Base-by-base conservation (phyloP, 2,797 vertebrate species). In the Enteromius fasciolatus region DNA sequence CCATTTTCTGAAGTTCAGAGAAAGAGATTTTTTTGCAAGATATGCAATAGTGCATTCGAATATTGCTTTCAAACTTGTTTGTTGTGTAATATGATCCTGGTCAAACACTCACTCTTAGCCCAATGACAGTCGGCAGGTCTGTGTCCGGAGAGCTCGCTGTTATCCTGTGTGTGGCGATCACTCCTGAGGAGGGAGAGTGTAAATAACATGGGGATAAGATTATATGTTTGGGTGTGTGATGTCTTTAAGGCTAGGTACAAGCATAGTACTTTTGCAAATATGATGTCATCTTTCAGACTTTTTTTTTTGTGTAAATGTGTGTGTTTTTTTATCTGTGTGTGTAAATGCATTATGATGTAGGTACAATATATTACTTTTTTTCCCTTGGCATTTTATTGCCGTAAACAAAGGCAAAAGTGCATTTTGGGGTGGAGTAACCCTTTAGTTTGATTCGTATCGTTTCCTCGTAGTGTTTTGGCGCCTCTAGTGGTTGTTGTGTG, bases 71-170 rank as follows among this genome's bases (percentile, higher is more conserved):
- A 41, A 67, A 12, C 18, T n/a, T 28, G 3, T 44, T 68, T 41
- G 36, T 7, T 1, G 5, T 44, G 39, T 15, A 8, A 15, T 3
- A 15, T 15, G 46, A n/a, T 4, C 1, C 66, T 41, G 5, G 15
- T 76, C 54, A 6, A 7, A 31, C 36, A 87, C 89, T 89, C 91
- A 96, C 96, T 94, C 96, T 93, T 85, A 97, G 90, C 3, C 93
- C 89, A 0, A 93, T 86, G 75, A 96, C 95, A 2, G 95, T 97
- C 20, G 95, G 95, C 84, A 96, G 92, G 59, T 96, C 95, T 64
- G 93, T 95, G 79, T 96, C 95, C 18, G 96, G 96, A 46, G 95
- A 95, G 82, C 96, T 96, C 82, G 96, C 95, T 28, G 94, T 96
- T 78, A 97, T 96, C 89, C 94, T 95, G 85, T 96, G 94, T 31